Evolutionary conservation across 2,113 vertebrate genomes (phyloP), one percentile per base, ranked within the genome.

Genomic region (Pelmatolapia mariae): DNA sequence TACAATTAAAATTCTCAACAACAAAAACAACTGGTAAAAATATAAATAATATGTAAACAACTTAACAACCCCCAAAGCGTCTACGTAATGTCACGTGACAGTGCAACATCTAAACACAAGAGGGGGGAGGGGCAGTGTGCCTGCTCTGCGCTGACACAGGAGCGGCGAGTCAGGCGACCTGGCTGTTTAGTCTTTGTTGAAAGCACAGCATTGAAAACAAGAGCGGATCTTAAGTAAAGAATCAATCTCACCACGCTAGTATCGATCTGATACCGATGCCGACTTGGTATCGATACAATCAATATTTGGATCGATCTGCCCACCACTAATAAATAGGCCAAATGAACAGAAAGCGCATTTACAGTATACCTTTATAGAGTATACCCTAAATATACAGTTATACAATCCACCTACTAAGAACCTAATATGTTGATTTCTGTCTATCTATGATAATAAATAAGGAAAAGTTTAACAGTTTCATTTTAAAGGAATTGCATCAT

Each of bases 211-310:
- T 1, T 26, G 54, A 15, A 57, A 57, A 57, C n/a, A n/a, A 53
- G 19, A n/a, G 52, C 1, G 9, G 52, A n/a, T n/a, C 53, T 26
- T 26, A 57, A 59, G 4, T 59, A 16, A 59, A 59, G 24, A 29
- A 1, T 59, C 56, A 16, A 5, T 59, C 26, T 59, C 26, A 59
- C 56, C 26, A 16, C 13, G 13, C 13, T 59, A 59, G 24, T 29
- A 0, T 29, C 3, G 2, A 29, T 59, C 24, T 2, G 13, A 56
- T 56, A 56, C 53, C 0, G 11, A 57, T 57, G 13, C 1, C 7
- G 1, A 57, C 24, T 29, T 57, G 7, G 56, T 29, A 57, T 57
- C 1, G 1, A 57, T 29, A 5, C 56, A 29, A 29, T 57, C 56
- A 16, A 57, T 57, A 57, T 16, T 29, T 59, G 24, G 24, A 59